A percentile compares a stretch with the other conserved stretches of the same genome.
phyloP scores from a whole-genome alignment of 2,113 vertebrate species.

The Protomyctophum bolini region DNA sequence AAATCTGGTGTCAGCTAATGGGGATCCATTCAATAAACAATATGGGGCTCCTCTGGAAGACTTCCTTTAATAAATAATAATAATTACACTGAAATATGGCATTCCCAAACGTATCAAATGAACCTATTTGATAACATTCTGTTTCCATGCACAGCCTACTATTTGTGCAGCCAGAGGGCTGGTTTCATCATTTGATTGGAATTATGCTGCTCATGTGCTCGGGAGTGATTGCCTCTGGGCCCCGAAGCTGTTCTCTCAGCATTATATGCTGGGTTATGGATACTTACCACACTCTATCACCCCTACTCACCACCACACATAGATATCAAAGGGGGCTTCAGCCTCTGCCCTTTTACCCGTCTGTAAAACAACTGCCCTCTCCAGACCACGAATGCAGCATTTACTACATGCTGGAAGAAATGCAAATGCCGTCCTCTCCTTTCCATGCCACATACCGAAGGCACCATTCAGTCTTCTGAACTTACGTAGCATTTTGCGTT shows the following conservation, averaged over 20 bases:
- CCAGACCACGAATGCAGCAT: no score
- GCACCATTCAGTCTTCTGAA: no score
- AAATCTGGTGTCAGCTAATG: no score
- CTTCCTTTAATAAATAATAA: background rate
- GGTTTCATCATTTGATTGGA: constrained; percentile 41
- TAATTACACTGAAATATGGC: background rate
- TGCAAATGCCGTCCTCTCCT: no score
- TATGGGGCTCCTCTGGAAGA: background rate
- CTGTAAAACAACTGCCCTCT: no score
- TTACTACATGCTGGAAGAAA: no score
- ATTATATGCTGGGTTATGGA: constrained; percentile 36
- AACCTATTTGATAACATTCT: background rate
- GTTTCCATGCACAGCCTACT: constrained; percentile 10
- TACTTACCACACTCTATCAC: constrained; percentile 28
- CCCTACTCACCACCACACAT: constrained; percentile 9
- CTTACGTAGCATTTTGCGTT: no score
- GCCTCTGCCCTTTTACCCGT: no score
- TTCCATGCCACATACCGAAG: no score
- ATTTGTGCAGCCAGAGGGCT: constrained; percentile 29
- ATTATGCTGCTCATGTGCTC: constrained; percentile 42
- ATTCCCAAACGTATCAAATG: background rate
- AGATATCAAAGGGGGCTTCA: no score
- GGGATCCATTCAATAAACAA: background rate
- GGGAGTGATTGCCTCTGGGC: constrained; percentile 44
- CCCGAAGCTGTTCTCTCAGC: constrained; percentile 46